Percentiles rank a stretch among this genome's conserved stretches.
Evolutionary conservation across 2,113 vertebrate species (phyloP).

Genomic region (Ameiurus melas): DNA sequence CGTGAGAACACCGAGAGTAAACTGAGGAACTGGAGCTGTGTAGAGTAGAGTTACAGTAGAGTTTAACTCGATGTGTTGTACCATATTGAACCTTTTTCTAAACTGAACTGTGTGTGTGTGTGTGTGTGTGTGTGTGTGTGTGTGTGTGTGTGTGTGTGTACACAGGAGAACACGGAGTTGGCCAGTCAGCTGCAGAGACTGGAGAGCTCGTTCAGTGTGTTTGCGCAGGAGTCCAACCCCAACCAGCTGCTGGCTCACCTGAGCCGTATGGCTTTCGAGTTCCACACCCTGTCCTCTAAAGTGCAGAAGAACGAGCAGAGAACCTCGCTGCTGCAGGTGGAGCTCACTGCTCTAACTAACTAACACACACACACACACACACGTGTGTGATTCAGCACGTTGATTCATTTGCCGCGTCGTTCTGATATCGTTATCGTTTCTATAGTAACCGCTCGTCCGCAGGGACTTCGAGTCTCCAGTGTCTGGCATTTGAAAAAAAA

Average conservation of each 20-base stretch:
- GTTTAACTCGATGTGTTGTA: no score
- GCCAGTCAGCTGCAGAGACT: constrained; percentile 88
- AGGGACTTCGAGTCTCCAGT: background rate
- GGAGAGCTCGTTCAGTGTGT: constrained; percentile 90
- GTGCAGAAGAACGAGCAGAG: constrained; percentile 96
- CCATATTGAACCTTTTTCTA: background rate
- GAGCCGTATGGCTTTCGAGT: constrained; percentile 94
- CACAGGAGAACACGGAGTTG: constrained; percentile 83
- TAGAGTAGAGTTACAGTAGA: no score
- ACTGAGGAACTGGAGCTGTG: constrained; percentile 6
- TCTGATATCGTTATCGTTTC: background rate
- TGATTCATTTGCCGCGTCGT: background rate
- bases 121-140: constrained; percentile 20
- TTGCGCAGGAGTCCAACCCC: constrained; percentile 89
- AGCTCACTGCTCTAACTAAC: background rate
- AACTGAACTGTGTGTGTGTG: background rate
- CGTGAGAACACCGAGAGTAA: background rate
- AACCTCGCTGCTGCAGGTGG: constrained; percentile 90
- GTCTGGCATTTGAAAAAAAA: no score
- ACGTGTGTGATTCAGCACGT: background rate
- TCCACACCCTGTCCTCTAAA: constrained; percentile 93
- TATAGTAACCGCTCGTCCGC: background rate
- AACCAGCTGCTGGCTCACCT: constrained; percentile 90
- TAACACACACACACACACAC: background rate
- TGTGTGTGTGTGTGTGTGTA: no score